Base-by-base conservation (phyloP, 2,888 invertebrate species). In the Diplazon laetatorius region DNA sequence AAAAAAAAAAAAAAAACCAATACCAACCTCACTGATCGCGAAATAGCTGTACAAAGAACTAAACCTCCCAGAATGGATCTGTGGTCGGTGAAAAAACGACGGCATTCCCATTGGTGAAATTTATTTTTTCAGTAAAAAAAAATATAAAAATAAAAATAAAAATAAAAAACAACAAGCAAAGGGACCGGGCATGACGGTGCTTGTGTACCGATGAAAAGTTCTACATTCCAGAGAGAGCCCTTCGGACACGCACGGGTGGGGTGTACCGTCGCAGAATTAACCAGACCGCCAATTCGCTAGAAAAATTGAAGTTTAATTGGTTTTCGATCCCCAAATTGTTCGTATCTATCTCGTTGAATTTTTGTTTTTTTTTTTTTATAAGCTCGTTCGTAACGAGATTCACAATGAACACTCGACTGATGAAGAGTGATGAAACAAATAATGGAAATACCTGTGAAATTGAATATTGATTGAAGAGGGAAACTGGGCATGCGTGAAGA, bases 71-170 rank as follows among this genome's bases (percentile, higher is more conserved):
- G 18, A 35, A 63, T 65, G 46, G 25, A 65, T 60, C 52, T 48
- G 52, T 70, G 37, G 12, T 8, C 18, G 37, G 4, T 4, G 14
- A n/a, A 37, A 16, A 76, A 73, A 69, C 79, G 70, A 69, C 69
- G 52, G 72, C 55, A 69, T 65, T 35, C 73, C 25, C 70, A 73
- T 80, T 73, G 62, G 76, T 79, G 57, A 69, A 65, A 63, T 73
- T 75, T 76, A 73, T 70, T 60, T 66, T 59, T 59, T 8, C 14
- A 44, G 8, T 14, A 2, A 14, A 70, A 66, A 52, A n/a, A n/a
- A n/a, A n/a, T n/a, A n/a, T n/a, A n/a, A n/a, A n/a, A n/a, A n/a
- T n/a, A n/a, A n/a, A n/a, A n/a, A n/a, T n/a, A n/a, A n/a, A n/a
- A n/a, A n/a, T n/a, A n/a, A n/a, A n/a, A n/a, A n/a, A n/a, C n/a